phyloP scores from a whole-genome alignment of 1,140 invertebrate genomes.

The Drosophila kikkawai region DNA sequence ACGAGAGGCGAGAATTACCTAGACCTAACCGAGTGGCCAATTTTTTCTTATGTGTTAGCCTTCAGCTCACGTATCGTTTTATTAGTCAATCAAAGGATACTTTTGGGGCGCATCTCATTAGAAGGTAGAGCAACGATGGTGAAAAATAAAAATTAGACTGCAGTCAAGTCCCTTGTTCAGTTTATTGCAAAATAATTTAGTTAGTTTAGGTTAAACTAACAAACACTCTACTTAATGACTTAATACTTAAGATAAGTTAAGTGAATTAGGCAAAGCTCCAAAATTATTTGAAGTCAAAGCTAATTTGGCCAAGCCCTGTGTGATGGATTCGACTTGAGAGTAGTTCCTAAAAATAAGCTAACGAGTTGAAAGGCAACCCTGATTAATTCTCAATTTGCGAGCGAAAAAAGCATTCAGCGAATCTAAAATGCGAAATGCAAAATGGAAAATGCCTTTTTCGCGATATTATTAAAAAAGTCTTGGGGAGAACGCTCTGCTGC shows the following conservation, averaged over 20 bases:
- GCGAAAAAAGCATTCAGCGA: conserved; percentile 22
- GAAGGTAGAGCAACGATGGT: background rate
- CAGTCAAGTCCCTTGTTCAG: background rate
- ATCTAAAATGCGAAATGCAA: conserved; percentile 36
- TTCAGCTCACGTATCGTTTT: conserved; percentile 78
- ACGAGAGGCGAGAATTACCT: conserved; percentile 62
- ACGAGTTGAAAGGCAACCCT: conserved; percentile 38
- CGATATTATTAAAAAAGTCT: conserved; percentile 57
- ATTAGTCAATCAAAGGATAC: conserved; percentile 81
- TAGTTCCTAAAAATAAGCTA: conserved; percentile 7
- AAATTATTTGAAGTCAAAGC: background rate
- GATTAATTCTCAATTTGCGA: conserved; percentile 41
- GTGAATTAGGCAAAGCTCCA: no score
- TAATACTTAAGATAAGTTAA: no score
- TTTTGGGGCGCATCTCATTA: conserved; percentile 69
- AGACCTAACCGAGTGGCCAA: conserved; percentile 49
- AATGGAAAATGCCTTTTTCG: conserved; percentile 47
- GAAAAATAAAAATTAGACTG: conserved; percentile 22
- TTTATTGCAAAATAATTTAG: conserved; percentile 20
- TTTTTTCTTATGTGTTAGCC: conserved; percentile 12
- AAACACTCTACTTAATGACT: no score
- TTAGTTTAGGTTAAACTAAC: background rate
- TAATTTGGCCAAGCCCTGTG: background rate
- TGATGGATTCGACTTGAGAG: background rate
- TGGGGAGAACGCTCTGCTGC: conserved; percentile 8